Conservation (phyloP, 1,140 invertebrate species). For the Holcopasites calliopsidis region DNA sequence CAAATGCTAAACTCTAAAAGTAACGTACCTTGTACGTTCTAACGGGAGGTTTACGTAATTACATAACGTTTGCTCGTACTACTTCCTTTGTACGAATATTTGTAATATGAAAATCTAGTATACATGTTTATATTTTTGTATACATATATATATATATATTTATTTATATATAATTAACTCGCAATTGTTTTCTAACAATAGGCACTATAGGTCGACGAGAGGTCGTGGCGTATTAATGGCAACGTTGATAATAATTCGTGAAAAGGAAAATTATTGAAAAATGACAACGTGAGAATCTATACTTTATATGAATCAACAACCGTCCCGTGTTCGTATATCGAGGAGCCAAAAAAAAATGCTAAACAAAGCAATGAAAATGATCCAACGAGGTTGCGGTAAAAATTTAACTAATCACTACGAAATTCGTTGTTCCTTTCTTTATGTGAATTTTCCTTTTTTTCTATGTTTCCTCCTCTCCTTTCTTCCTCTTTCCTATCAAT, state of each 20-base stretch:
- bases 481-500: neutral
- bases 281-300: conserved; percentile 29
- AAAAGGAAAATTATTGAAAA: conserved; percentile 27
- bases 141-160: conserved; percentile 50
- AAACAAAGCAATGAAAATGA: conserved; percentile 9
- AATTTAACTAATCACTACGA: conserved; percentile 43
- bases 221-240: conserved; percentile 53
- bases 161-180: conserved; percentile 23
- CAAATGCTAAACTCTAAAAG: conserved; percentile 50
- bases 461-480: neutral
- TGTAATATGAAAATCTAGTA: conserved; percentile 44
- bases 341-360: conserved; percentile 10
- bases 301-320: conserved; percentile 20
- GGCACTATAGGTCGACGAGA: conserved; percentile 64
- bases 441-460: neutral
- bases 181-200: conserved; percentile 60
- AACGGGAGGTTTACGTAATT: conserved; percentile 24
- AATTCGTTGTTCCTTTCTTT: conserved; percentile 44
- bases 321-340: neutral
- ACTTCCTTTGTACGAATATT: conserved; percentile 11
- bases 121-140: conserved; percentile 37
- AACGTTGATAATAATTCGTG: conserved; percentile 21
- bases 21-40: conserved; percentile 44
- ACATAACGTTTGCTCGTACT: conserved; percentile 26
- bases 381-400: conserved; percentile 21